Evolutionary conservation across 1,140 invertebrate species (phyloP), one percentile per base, ranked within the genome.

Genomic region (Drosophila tani): DNA sequence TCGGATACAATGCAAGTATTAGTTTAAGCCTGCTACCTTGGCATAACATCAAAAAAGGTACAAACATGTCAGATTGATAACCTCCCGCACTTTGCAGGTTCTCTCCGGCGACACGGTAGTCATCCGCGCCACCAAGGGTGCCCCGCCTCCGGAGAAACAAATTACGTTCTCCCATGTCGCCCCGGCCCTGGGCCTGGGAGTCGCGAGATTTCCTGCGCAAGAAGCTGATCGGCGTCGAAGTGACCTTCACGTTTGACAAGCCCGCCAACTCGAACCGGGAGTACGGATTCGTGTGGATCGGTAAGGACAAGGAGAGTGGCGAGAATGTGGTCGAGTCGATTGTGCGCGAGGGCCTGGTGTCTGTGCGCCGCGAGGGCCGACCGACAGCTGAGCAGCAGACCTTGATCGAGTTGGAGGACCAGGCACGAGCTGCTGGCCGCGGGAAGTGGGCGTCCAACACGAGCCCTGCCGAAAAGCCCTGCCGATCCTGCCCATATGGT

Each of bases 111-210:
- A 99, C 94, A 96, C 97, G 57, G 94, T 99, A 43, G 95, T 98
- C 45, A 96, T 99, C 74, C 95, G 97, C 82, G 97, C 96, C 49
- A 96, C 96, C 4, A 95, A 96, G 87, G 94, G 93, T 50, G 97
- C 97, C 41, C 95, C 95, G 9, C 98, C 98, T 29, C 98, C 99
- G 65, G 98, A 99, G 93, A 96, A 96, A 93, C 96, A 97, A 75
- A 95, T 99, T 35, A 96, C 96, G 82, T 95, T 99, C 46, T 97
- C 97, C 32, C 97, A 97, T 91, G 96, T 99, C 95, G 95, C 51
- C 95, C 96, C 27, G 95, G 93, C 97, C 98, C 8, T 99, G 95
- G 94, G 98, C 98, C 2, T 99, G 98, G 98, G 98, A 99, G 93
- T 97, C 98, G 1, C 95, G 98, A 67, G 98, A 99, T 94, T 99